These are phyloP conservation scores for Axis porcinus DNA, from an alignment of 2,113 vertebrate species.

Conservation along the genomic window DNA sequence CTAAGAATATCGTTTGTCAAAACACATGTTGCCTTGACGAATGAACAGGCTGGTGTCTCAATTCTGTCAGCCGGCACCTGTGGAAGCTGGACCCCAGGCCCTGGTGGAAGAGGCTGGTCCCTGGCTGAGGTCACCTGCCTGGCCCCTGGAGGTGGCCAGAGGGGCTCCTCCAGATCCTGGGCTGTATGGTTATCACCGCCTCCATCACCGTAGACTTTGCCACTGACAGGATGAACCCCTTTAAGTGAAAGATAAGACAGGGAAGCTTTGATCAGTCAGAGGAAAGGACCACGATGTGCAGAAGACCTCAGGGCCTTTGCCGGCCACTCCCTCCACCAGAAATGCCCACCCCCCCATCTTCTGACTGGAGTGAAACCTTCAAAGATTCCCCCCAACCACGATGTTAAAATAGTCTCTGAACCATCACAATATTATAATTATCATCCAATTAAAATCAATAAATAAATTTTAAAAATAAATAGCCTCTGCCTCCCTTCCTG, in stretches of 20 bases:
- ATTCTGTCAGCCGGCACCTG: background rate
- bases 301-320: background rate
- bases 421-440: background rate
- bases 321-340: background rate
- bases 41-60: background rate
- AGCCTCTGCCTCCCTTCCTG: background rate
- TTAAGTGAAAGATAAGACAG: background rate
- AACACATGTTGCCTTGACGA: background rate
- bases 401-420: background rate
- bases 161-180: accelerated
- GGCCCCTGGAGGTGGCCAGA: background rate
- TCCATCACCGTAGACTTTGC: accelerated
- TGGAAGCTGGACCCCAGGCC: background rate
- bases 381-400: background rate
- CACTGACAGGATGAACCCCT: background rate
- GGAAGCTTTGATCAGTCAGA: background rate
- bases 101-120: accelerated
- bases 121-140: accelerated
- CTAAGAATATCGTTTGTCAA: background rate
- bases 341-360: background rate
- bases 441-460: background rate
- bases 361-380: background rate
- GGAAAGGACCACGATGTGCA: too few species aligned
- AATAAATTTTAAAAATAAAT: background rate
- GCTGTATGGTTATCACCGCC: too few species aligned